phyloP scores from a whole-genome alignment of 2,113 vertebrate species.

The Struthio camelus region DNA sequence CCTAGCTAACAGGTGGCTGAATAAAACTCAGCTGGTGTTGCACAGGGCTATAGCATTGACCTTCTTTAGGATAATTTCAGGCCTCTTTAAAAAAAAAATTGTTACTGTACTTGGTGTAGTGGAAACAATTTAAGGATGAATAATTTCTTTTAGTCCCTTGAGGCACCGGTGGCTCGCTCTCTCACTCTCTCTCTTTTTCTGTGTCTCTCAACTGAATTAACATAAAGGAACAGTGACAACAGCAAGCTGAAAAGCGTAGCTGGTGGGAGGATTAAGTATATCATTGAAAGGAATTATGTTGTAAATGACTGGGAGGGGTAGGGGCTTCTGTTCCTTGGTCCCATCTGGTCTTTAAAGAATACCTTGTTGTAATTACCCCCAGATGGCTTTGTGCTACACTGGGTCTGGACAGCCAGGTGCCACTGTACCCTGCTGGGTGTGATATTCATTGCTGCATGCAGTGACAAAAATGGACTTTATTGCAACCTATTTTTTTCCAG shows the following conservation, averaged over 20 bases:
- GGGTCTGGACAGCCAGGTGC: conserved; percentile 95
- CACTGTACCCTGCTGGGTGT: conserved; percentile 90
- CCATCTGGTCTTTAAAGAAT: conserved; percentile 99
- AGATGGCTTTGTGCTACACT: conserved; percentile 93
- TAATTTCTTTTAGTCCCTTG: conserved; percentile 89
- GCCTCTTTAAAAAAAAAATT: conserved; percentile 73
- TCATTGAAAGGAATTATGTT: conserved; percentile 99
- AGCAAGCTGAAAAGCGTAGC: conserved; percentile 93
- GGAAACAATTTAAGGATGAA: conserved; percentile 96
- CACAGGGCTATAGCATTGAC: conserved; percentile 85
- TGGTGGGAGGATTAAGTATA: conserved; percentile 99
- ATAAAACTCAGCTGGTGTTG: conserved; percentile 93
- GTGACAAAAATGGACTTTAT: conserved; percentile 87
- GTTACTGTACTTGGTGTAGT: conserved; percentile 93
- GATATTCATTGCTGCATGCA: conserved; percentile 88
- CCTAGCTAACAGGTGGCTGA: conserved; percentile 92
- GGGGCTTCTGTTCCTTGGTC: conserved; percentile 85
- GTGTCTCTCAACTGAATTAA: conserved; percentile 86
- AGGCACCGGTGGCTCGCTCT: conserved; percentile 76
- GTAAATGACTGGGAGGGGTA: conserved; percentile 95
- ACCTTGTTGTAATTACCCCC: conserved; percentile 99
- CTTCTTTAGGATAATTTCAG: conserved; percentile 87
- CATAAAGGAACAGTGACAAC: conserved; percentile 97
- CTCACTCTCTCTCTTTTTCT: conserved; percentile 59
- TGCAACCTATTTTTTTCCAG: conserved; percentile 87